Percentiles rank a stretch among this genome's conserved stretches.
phyloP scores from a whole-genome alignment of 2,797 vertebrate species.

The Takifugu rubripes region DNA sequence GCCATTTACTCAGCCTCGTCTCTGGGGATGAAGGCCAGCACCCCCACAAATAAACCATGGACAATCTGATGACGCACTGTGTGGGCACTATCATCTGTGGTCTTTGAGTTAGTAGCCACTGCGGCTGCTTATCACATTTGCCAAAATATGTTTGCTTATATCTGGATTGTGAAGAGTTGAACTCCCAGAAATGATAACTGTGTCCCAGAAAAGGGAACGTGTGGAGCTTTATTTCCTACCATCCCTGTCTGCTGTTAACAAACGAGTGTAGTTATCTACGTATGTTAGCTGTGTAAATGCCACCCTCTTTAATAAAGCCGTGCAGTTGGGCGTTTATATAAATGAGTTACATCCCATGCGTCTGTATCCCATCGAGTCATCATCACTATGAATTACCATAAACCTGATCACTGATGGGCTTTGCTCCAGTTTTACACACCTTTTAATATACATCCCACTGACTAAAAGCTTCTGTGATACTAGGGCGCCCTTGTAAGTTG shows the following conservation, averaged over 20 bases:
- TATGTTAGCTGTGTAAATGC: conserved; percentile 38
- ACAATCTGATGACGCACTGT: conserved; percentile 41
- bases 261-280: conserved; percentile 33
- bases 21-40: conserved; percentile 44
- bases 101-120: conserved; percentile 14
- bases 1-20: conserved; percentile 51
- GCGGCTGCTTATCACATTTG: conserved; percentile 32
- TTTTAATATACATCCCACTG: conserved; percentile 27
- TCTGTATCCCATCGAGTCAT: conserved; percentile 27
- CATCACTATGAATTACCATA: conserved; percentile 24
- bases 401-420: conserved; percentile 16
- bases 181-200: conserved; percentile 20
- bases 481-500: conserved; percentile 28
- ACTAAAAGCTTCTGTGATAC: conserved; percentile 14
- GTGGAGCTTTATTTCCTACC: conserved; percentile 38
- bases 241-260: conserved; percentile 24
- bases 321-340: conserved; percentile 9
- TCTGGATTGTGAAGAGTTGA: conserved; percentile 21
- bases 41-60: conserved; percentile 48
- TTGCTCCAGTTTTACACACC: conserved; percentile 15
- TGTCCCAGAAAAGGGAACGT: conserved; percentile 44
- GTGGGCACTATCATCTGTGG: conserved; percentile 32
- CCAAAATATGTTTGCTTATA: conserved; percentile 21
- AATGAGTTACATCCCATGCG: conserved; percentile 5
- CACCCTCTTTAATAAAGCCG: conserved; percentile 37